Conservation (phyloP, 1,140 invertebrate genomes). For the Aporrectodea caliginosa region DNA sequence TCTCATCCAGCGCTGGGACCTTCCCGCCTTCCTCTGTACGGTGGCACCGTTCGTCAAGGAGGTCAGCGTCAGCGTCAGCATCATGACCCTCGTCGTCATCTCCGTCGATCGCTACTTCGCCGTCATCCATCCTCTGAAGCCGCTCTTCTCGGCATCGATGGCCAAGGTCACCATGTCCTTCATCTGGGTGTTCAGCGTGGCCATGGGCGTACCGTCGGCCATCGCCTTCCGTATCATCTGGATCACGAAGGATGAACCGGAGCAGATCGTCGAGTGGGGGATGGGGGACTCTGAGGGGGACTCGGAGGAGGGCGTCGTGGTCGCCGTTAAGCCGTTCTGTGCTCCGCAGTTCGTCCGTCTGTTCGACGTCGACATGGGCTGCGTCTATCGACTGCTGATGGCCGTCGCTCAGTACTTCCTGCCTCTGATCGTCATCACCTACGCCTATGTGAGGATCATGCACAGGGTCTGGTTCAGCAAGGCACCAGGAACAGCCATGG, state of each 20-base stretch:
- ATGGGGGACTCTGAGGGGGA: not conserved
- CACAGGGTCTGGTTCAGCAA: constrained; percentile 69
- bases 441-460: constrained; percentile 71
- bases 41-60: constrained; percentile 72
- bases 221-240: constrained; percentile 19
- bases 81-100: constrained; percentile 76
- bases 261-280: no score
- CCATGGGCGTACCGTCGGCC: constrained; percentile 62
- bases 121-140: constrained; percentile 71
- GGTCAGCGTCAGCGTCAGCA: constrained; percentile 73
- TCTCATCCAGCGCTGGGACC: constrained; percentile 72
- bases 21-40: constrained; percentile 77
- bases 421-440: constrained; percentile 71
- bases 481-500: constrained; percentile 71
- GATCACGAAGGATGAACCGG: not conserved
- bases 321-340: constrained; percentile 15
- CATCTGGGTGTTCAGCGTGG: constrained; percentile 65
- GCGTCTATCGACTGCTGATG: constrained; percentile 20
- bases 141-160: constrained; percentile 65
- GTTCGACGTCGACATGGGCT: constrained; percentile 10
- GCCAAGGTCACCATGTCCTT: constrained; percentile 67
- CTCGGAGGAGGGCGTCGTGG: not conserved
- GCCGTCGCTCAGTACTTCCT: constrained; percentile 66
- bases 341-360: constrained; percentile 3
- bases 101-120: constrained; percentile 72